Conservation (phyloP, 2,113 vertebrate genomes). For the Cranoglanis bouderius region DNA sequence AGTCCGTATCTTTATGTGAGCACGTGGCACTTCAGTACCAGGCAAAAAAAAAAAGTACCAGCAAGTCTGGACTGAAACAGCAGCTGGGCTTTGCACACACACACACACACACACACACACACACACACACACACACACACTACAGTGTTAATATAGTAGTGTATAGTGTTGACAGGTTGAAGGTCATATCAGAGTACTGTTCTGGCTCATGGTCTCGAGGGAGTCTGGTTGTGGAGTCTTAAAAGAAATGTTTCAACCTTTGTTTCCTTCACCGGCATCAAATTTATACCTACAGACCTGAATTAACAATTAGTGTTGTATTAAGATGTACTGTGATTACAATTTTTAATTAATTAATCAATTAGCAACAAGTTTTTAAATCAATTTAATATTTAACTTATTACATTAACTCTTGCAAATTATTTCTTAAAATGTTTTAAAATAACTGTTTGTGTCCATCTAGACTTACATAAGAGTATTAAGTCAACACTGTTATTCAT, state of each 20-base stretch:
- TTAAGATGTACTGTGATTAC: not conserved
- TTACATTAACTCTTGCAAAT: not conserved
- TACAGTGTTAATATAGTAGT: not conserved
- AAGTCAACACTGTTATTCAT: not conserved
- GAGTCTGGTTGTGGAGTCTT: not conserved
- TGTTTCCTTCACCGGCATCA: not conserved
- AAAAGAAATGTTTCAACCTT: not conserved
- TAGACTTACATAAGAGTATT: not conserved
- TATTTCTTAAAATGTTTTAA: not conserved
- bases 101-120: not conserved
- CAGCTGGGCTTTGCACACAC: slow-evolving; percentile 3
- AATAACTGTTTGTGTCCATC: not conserved
- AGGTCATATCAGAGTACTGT: not conserved
- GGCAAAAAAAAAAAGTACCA: not conserved
- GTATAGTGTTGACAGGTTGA: not conserved
- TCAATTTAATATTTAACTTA: not conserved
- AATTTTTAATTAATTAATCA: not conserved
- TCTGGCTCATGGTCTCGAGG: not conserved
- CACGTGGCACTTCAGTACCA: not conserved
- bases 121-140: not conserved
- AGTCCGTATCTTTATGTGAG: not conserved
- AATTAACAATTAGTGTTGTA: not conserved
- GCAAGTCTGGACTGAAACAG: not conserved
- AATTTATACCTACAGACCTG: not conserved
- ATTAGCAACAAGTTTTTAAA: not conserved